Evolutionary conservation across 2,797 vertebrate genomes (phyloP).

Genomic region (Aphelocoma californica): DNA sequence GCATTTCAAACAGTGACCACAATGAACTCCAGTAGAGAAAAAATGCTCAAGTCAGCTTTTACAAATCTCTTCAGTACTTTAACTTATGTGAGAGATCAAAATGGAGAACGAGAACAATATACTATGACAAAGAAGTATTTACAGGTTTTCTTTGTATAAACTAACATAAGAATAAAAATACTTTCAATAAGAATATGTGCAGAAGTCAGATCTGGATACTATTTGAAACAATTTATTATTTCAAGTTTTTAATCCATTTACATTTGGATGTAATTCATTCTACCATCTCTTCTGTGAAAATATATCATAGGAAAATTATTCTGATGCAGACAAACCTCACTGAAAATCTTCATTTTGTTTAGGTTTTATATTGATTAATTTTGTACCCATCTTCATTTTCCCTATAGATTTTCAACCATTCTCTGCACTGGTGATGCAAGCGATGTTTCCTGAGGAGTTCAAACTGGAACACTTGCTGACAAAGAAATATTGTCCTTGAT

Average conservation of each 20-base stretch:
- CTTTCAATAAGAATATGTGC: background rate
- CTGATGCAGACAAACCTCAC: background rate
- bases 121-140: background rate
- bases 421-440: background rate
- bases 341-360: background rate
- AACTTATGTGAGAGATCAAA: background rate
- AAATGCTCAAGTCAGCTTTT: background rate
- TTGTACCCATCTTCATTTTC: background rate
- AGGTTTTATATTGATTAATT: constrained; percentile 20
- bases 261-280: background rate
- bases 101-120: background rate
- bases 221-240: background rate
- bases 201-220: background rate
- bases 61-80: background rate
- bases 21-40: background rate
- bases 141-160: background rate
- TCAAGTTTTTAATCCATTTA: background rate
- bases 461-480: background rate
- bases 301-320: background rate
- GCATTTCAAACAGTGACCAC: background rate
- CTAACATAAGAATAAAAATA: background rate
- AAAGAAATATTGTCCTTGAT: background rate
- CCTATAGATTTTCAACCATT: background rate
- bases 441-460: background rate
- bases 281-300: background rate